These are phyloP conservation scores for Eupeodes luniger DNA, from an alignment of 2,888 invertebrate species.

Conservation along the genomic window DNA sequence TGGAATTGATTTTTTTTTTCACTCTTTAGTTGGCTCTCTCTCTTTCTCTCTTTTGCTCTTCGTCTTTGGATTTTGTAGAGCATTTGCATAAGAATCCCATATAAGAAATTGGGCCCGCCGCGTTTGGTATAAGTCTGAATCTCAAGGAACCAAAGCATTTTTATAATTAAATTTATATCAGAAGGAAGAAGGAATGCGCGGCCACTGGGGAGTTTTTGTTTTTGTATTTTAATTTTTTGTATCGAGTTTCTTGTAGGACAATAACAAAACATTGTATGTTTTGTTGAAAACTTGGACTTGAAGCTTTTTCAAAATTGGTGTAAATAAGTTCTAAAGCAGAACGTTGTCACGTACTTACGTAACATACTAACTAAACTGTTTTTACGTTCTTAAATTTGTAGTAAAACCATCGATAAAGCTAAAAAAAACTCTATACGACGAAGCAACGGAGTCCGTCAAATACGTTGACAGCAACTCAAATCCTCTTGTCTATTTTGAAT, in stretches of 20 bases:
- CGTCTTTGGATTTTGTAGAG: conserved; percentile 1
- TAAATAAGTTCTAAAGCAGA: too few species aligned
- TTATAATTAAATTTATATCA: conserved; percentile 49
- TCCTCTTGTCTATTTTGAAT: too few species aligned
- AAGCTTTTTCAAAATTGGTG: neutral
- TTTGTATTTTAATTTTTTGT: conserved; percentile 2
- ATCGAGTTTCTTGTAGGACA: conserved; percentile 27
- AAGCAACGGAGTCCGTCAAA: too few species aligned
- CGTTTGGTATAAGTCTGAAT: conserved; percentile 1
- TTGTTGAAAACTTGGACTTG: neutral
- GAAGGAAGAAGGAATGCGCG: conserved; percentile 22
- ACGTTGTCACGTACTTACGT: too few species aligned
- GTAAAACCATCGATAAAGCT: too few species aligned
- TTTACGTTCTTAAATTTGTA: too few species aligned
- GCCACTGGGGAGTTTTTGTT: neutral
- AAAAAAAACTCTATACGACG: too few species aligned
- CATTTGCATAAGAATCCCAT: conserved; percentile 65
- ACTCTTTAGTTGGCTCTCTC: neutral
- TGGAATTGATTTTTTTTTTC: conserved; percentile 63
- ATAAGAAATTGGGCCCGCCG: conserved; percentile 30
- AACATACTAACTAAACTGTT: too few species aligned
- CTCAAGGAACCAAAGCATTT: conserved; percentile 38
- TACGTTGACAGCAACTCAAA: too few species aligned
- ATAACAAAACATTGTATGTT: neutral
- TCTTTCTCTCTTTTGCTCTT: neutral